Conservation (phyloP, 2,888 invertebrate genomes). For the Sipunculus nudus region DNA sequence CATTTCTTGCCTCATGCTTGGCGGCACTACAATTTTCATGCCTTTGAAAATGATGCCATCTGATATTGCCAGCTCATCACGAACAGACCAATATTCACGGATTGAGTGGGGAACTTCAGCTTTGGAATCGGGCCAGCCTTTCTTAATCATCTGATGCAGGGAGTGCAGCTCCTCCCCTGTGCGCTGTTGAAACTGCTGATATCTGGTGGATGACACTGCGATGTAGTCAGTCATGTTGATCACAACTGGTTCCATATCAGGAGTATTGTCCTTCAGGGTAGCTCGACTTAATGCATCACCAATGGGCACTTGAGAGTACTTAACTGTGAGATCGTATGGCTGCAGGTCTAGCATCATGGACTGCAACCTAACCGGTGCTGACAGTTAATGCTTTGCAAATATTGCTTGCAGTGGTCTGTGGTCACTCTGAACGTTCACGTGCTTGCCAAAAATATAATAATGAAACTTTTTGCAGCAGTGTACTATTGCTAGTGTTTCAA, state of each 20-base stretch:
- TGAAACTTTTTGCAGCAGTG: conserved; percentile 6
- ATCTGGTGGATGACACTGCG: too few relatives aligned
- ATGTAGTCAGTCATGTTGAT: too few relatives aligned
- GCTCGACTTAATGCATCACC: conserved; percentile 17
- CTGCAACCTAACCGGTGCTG: conserved; percentile 25
- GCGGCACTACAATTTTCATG: conserved; percentile 7
- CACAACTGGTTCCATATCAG: too few relatives aligned
- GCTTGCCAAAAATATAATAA: conserved; percentile 15
- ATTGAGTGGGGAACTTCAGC: background rate
- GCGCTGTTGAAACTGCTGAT: too few relatives aligned
- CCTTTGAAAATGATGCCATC: conserved; percentile 13
- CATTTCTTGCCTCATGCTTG: background rate
- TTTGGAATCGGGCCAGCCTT: conserved; percentile 15
- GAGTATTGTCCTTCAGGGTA: too few relatives aligned
- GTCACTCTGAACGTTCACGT: conserved; percentile 14
- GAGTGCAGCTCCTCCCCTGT: conserved; percentile 12
- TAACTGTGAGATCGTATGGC: conserved; percentile 21
- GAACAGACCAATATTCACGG: conserved; percentile 9
- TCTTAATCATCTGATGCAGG: conserved; percentile 5
- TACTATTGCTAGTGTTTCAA: conserved; percentile 4
- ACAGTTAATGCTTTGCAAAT: conserved; percentile 2
- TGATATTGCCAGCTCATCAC: conserved; percentile 8
- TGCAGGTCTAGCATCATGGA: conserved; percentile 29
- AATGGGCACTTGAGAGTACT: conserved; percentile 20
- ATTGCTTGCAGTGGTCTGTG: conserved; percentile 34